Percentiles rank a stretch among this genome's conserved stretches.
These are phyloP conservation scores for Athrips mouffetella DNA, from an alignment of 2,888 invertebrate species.

Conservation along the genomic window DNA sequence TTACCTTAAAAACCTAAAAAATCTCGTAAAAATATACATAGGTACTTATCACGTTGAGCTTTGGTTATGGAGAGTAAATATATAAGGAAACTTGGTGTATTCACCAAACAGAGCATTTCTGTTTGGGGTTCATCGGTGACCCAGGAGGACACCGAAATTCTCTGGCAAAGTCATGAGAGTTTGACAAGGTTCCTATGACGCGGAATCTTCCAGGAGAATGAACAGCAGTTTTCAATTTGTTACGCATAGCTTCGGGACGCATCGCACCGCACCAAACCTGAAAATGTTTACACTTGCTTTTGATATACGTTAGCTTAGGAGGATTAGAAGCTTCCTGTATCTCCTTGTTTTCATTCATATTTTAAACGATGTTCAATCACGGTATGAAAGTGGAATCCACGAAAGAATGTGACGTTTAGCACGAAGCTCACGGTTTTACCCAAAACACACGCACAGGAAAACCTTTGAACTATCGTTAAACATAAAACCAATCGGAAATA, in stretches of 20 bases:
- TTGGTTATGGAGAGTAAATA: too few species aligned
- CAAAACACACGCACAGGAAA: too few species aligned
- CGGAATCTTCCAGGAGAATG: slow-evolving; percentile 91
- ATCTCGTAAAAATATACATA: background rate
- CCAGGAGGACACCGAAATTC: slow-evolving; percentile 84
- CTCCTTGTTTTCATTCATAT: too few species aligned
- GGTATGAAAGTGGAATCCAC: too few species aligned
- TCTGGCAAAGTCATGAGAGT: slow-evolving; percentile 85
- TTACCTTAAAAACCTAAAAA: slow-evolving; percentile 17
- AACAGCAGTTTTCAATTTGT: slow-evolving; percentile 88
- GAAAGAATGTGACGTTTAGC: too few species aligned
- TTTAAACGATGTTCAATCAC: too few species aligned
- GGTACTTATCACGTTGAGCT: too few species aligned
- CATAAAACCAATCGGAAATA: too few species aligned
- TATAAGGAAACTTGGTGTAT: background rate
- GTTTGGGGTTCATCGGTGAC: slow-evolving; percentile 87
- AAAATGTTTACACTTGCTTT: background rate
- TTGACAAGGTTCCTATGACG: slow-evolving; percentile 87
- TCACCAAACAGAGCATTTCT: slow-evolving; percentile 89
- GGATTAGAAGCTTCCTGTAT: too few species aligned
- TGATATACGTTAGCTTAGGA: background rate
- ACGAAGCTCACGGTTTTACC: too few species aligned
- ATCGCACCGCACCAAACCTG: slow-evolving; percentile 90
- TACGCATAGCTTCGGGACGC: slow-evolving; percentile 88
- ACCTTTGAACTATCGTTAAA: too few species aligned